Percentiles rank a stretch among this genome's conserved stretches.
These are phyloP conservation scores for Hylaeus volcanicus DNA, from an alignment of 1,140 invertebrate species.

Conservation along the genomic window DNA sequence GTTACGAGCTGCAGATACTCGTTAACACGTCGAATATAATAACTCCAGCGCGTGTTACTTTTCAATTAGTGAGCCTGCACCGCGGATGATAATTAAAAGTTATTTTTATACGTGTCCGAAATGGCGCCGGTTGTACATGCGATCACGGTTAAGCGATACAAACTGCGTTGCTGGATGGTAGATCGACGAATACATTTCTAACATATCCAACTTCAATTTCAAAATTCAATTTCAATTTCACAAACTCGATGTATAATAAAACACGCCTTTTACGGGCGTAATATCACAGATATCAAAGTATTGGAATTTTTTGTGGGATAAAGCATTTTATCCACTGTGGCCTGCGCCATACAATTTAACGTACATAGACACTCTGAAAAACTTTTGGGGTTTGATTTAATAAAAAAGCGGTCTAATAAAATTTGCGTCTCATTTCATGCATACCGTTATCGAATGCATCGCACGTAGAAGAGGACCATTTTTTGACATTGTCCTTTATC, in stretches of 20 bases:
- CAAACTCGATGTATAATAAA: neutral
- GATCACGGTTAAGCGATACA: neutral
- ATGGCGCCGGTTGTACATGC: neutral
- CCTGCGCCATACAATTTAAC: too few relatives aligned
- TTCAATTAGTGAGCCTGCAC: conserved; percentile 5
- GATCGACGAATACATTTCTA: neutral
- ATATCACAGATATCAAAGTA: too few relatives aligned
- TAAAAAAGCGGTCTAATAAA: too few relatives aligned
- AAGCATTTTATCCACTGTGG: too few relatives aligned
- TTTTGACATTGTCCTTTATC: conserved; percentile 21
- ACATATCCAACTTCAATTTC: conserved; percentile 5
- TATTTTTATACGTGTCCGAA: conserved; percentile 2
- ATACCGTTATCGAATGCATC: too few relatives aligned
- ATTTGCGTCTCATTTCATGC: too few relatives aligned
- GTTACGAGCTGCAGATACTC: neutral
- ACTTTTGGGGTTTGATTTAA: too few relatives aligned
- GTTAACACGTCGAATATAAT: conserved; percentile 20
- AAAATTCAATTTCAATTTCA: neutral
- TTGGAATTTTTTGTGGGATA: too few relatives aligned
- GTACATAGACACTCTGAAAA: too few relatives aligned
- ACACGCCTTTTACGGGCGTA: too few relatives aligned
- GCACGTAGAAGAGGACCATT: too few relatives aligned
- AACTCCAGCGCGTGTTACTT: conserved; percentile 14
- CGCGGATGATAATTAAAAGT: conserved; percentile 19
- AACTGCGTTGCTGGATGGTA: neutral